Evolutionary conservation across 2,888 invertebrate genomes (phyloP).

Genomic region (Resseliella maxima): DNA sequence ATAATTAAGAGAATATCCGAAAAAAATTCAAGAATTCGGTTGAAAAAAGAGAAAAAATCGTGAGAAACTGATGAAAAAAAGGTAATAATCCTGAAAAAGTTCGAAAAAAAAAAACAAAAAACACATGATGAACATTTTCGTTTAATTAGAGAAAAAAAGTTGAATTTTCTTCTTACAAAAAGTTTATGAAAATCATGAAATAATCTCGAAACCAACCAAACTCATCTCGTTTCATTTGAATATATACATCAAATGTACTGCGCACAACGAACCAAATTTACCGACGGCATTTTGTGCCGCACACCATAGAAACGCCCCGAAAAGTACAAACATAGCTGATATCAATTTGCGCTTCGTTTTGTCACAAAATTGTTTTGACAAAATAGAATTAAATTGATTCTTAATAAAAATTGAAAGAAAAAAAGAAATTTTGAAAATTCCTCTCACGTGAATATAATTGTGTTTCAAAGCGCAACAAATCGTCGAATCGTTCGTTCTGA

Average conservation of each 20-base stretch:
- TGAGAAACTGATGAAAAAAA: too few relatives aligned
- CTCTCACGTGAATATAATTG: conserved; percentile 13
- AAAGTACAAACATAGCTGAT: not conserved
- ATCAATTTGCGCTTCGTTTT: not conserved
- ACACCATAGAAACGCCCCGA: not conserved
- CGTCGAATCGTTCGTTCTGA: not conserved
- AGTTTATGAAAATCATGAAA: too few relatives aligned
- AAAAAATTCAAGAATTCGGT: too few relatives aligned
- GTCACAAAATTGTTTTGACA: not conserved
- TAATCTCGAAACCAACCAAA: not conserved
- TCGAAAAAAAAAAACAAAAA: not conserved
- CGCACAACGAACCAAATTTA: not conserved
- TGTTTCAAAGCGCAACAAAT: not conserved
- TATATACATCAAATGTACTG: not conserved
- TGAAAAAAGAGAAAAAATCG: too few relatives aligned
- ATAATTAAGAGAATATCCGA: too few relatives aligned
- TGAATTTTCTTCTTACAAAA: not conserved
- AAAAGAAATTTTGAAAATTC: too few relatives aligned
- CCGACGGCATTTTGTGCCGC: conserved; percentile 38
- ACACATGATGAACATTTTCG: not conserved
- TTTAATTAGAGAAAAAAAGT: not conserved
- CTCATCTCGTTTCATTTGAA: not conserved
- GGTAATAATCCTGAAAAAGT: too few relatives aligned
- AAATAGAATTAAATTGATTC: not conserved
- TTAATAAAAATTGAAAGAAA: not conserved